Conservation (phyloP, 2,888 invertebrate genomes). For the Geophilus truncorum region DNA sequence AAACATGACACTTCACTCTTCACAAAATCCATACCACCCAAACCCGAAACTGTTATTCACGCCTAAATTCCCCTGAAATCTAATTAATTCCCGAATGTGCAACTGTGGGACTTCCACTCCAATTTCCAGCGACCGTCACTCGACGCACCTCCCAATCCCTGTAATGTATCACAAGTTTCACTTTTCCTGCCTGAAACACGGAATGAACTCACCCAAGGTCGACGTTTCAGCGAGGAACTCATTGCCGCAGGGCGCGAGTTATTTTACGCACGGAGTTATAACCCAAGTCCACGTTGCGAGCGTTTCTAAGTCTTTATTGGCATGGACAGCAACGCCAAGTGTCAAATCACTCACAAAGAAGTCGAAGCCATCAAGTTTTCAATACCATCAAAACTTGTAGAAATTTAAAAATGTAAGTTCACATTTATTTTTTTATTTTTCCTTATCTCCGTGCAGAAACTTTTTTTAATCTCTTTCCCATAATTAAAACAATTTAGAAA, state of each 20-base stretch:
- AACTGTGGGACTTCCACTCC: neutral
- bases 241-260: neutral
- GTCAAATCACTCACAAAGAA: neutral
- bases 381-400: neutral
- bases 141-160: neutral
- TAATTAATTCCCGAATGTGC: neutral
- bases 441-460: neutral
- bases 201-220: slow-evolving; percentile 24
- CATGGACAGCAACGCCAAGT: neutral
- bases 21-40: too few relatives aligned
- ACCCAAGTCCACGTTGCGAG: neutral
- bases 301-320: neutral
- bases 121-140: slow-evolving; percentile 1
- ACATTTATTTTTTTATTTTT: neutral
- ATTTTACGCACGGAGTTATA: neutral
- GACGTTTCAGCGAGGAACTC: neutral
- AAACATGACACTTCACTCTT: too few relatives aligned
- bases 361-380: neutral
- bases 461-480: neutral
- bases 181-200: neutral
- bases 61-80: neutral
- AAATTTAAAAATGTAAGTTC: neutral
- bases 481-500: neutral
- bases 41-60: neutral
- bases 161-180: neutral